Conservation (phyloP, 92 coral and sea anemone genomes). For the Galaxea fascicularis region DNA sequence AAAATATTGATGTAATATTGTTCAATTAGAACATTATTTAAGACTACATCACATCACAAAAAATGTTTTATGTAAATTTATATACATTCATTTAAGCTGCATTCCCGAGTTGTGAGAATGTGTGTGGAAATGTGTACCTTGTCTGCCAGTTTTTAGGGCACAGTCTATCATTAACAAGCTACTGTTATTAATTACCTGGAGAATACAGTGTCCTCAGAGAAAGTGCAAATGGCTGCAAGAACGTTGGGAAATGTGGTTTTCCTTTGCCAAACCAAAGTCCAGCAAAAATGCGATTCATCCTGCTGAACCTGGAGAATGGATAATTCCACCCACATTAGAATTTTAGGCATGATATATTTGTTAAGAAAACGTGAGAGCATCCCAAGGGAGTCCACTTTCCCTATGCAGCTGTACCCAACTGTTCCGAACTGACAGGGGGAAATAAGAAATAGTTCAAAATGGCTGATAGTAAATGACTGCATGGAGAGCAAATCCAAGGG, state of each 20-base stretch:
- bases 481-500: no score
- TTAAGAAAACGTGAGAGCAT: not conserved
- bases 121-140: no score
- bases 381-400: not conserved
- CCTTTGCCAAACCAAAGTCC: constrained; percentile 66
- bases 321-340: not conserved
- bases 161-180: not conserved
- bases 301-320: constrained; percentile 35
- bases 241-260: constrained; percentile 59
- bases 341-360: not conserved
- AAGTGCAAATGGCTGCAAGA: constrained; percentile 48
- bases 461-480: no score
- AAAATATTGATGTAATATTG: no score
- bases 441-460: no score
- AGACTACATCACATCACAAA: no score
- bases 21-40: no score
- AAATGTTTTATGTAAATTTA: no score
- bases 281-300: constrained; percentile 54
- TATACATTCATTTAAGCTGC: no score
- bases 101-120: no score
- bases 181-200: constrained; percentile 23
- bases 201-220: constrained; percentile 29
- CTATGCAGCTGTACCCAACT: no score
- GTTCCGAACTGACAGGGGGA: no score
- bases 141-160: not conserved